These are phyloP conservation scores for Scatophagus argus DNA, from an alignment of 2,113 vertebrate species.

Conservation along the genomic window DNA sequence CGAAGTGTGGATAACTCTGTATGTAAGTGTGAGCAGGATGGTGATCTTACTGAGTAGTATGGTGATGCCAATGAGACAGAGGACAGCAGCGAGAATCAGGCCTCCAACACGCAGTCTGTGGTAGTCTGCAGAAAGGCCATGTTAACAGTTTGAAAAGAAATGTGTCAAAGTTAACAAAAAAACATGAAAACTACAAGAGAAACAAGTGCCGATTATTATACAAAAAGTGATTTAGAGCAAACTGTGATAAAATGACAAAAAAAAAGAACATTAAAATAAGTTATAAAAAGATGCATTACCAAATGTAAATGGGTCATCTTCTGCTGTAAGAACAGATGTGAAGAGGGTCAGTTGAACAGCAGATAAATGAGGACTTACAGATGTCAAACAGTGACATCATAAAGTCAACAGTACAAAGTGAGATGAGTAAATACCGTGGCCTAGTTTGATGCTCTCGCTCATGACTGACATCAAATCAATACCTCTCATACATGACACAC, in stretches of 20 bases:
- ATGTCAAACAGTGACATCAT: not conserved
- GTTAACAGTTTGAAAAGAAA: not conserved
- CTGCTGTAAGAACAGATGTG: conserved; percentile 55
- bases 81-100: conserved; percentile 86
- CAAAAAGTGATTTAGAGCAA: no score
- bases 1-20: not conserved
- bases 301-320: conserved; percentile 84
- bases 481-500: not conserved
- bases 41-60: conserved; percentile 89
- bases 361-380: not conserved
- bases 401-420: conserved; percentile 37
- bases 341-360: conserved; percentile 21
- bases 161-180: no score
- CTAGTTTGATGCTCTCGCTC: conserved; percentile 26
- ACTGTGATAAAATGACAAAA: no score
- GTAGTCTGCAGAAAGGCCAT: conserved; percentile 83
- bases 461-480: conserved; percentile 48
- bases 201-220: not conserved
- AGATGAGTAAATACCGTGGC: conserved; percentile 17
- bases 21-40: not conserved
- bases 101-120: conserved; percentile 87
- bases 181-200: not conserved
- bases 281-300: conserved; percentile 67
- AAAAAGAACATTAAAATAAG: no score
- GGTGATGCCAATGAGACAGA: conserved; percentile 89